phyloP scores from a whole-genome alignment of 2,113 vertebrate species.

The Bostrychus sinensis region DNA sequence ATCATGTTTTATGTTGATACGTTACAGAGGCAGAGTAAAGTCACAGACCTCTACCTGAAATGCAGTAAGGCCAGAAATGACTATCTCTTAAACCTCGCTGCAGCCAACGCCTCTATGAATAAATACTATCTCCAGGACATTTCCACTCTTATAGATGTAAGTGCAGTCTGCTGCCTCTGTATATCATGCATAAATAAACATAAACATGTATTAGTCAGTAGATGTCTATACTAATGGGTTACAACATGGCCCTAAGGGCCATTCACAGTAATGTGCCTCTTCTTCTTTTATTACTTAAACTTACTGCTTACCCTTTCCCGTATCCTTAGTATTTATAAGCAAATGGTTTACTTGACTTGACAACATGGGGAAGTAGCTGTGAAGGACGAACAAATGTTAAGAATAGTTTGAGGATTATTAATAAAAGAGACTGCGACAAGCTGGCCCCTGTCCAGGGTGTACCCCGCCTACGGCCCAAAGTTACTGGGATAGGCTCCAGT shows the following conservation, averaged over 20 bases:
- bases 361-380: not conserved
- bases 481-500: too few species aligned
- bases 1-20: not conserved
- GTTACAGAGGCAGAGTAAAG: conserved; percentile 84
- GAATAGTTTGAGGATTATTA: not conserved
- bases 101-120: conserved; percentile 83
- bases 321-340: not conserved
- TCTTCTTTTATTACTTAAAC: not conserved
- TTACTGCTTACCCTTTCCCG: not conserved
- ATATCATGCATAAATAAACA: not conserved
- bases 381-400: not conserved
- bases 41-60: conserved; percentile 84
- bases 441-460: too few species aligned
- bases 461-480: too few species aligned
- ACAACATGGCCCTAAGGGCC: not conserved
- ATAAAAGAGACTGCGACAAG: not conserved
- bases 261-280: not conserved
- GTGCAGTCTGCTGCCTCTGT: conserved; percentile 35
- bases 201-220: not conserved
- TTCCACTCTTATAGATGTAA: conserved; percentile 86
- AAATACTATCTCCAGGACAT: conserved; percentile 86
- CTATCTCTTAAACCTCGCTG: conserved; percentile 86
- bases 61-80: conserved; percentile 88
- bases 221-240: not conserved
- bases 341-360: too few species aligned